Evolutionary conservation across 2,888 invertebrate species (phyloP).

Genomic region (Aphodius sticticus): DNA sequence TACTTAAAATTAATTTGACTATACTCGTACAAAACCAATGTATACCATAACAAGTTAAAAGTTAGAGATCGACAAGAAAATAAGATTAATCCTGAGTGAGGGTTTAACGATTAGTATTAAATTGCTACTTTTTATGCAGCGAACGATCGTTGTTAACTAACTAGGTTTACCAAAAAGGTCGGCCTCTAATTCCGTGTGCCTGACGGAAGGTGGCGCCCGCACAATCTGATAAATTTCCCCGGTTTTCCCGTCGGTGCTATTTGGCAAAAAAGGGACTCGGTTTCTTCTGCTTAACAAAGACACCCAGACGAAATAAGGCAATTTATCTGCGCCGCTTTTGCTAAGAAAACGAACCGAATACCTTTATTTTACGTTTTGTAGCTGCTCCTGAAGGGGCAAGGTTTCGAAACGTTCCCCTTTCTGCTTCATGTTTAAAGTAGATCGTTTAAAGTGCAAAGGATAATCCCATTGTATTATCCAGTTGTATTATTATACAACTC

Average conservation of each 20-base stretch:
- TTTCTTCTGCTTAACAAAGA: constrained; percentile 4
- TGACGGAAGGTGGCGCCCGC: background rate
- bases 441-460: background rate
- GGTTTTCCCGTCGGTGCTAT: background rate
- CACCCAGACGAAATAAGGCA: background rate
- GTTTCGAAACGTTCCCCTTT: background rate
- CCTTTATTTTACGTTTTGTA: background rate
- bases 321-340: background rate
- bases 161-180: background rate
- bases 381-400: background rate
- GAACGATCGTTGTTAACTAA: background rate
- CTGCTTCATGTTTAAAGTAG: background rate
- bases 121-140: background rate
- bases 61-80: no score
- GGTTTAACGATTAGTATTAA: background rate
- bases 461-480: no score
- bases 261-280: background rate
- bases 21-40: no score
- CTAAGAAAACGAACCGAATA: background rate
- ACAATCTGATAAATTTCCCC: background rate
- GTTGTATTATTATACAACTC: no score
- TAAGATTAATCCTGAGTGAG: no score
- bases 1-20: no score
- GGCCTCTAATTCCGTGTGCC: background rate
- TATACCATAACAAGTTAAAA: no score